Base-by-base conservation (phyloP, 2,888 invertebrate species). In the Pheosia gnoma region DNA sequence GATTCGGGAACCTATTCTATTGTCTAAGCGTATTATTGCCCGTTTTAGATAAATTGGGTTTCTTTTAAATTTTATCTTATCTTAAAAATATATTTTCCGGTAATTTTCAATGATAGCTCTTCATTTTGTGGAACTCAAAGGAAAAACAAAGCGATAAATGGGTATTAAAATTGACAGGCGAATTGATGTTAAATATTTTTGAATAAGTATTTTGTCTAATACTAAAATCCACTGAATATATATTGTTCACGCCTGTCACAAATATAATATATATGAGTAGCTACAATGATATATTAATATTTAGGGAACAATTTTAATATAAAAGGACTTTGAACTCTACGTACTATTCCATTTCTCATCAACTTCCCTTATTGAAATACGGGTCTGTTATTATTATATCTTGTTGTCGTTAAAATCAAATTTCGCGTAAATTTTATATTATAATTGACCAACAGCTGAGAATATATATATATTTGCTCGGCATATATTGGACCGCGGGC, bases 1-100 rank as follows among this genome's bases (percentile, higher is more conserved):
- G 58, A 58, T 57, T 37, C 38, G 52, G 52, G 11, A 37, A 25
- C 51, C 51, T 51, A 66, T 77, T 71, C 51, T 51, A 67, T 75
- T 71, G 64, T 77, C 58, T 68, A 54, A 65, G 61, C 65, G 59
- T 57, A 62, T 68, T 67, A 72, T 74, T 72, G 56, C 57, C 63
- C 13, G 61, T 57, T 67, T 66, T 60, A 63, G 36, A 54, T 61
- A 52, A 69, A 63, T 68, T 69, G 56, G n/a, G n/a, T 47, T 47
- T 47, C n/a, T n/a, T 47, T 47, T n/a, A 1, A 47, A 9, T 47
- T 47, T 47, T 47, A 9, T 5, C 4, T 9, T 47, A 9, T 11
- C 39, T 9, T 4, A 0, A 4, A 47, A 47, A n/a, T n/a, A n/a
- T 47, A 47, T 43, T 43, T 43, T 43, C 4, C 43, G 4, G 43